A percentile compares a stretch with the other conserved stretches of the same genome.
These are phyloP conservation scores for Stenichneumon culpator DNA, from an alignment of 2,888 invertebrate genomes.

Conservation along the genomic window DNA sequence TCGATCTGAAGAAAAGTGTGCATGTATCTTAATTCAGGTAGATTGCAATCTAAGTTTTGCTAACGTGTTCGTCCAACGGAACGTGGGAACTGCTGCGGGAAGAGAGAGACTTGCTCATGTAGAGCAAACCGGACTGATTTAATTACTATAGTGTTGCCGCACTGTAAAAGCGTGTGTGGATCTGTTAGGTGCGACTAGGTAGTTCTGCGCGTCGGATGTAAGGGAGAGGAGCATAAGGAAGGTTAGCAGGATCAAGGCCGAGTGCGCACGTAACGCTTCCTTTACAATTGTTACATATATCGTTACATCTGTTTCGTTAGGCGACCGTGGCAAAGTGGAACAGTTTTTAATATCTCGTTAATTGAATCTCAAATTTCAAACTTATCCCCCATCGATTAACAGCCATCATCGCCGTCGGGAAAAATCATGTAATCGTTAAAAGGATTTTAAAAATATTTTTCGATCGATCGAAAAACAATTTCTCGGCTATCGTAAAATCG, in stretches of 20 bases:
- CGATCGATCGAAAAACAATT: not conserved
- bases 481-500: not conserved
- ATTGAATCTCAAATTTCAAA: not conserved
- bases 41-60: conserved; percentile 12
- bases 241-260: conserved; percentile 63
- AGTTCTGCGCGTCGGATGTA: conserved; percentile 1
- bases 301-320: not conserved
- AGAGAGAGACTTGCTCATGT: conserved; percentile 45
- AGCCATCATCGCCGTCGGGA: not conserved
- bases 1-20: conserved; percentile 12
- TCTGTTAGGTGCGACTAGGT: conserved; percentile 23
- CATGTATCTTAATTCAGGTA: conserved; percentile 3
- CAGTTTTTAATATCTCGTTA: not conserved
- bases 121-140: conserved; percentile 59
- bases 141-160: conserved; percentile 45
- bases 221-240: conserved; percentile 51
- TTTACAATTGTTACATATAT: conserved; percentile 11
- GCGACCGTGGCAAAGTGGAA: not conserved
- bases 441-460: not conserved
- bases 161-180: conserved; percentile 31
- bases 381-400: not conserved
- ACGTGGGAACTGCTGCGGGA: conserved; percentile 58
- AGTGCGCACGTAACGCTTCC: conserved; percentile 36
- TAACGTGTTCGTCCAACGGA: conserved; percentile 52
- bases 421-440: not conserved